Evolutionary conservation across 2,888 invertebrate genomes (phyloP), one percentile per base, ranked within the genome.

Genomic region (Rhamnusium bicolor): DNA sequence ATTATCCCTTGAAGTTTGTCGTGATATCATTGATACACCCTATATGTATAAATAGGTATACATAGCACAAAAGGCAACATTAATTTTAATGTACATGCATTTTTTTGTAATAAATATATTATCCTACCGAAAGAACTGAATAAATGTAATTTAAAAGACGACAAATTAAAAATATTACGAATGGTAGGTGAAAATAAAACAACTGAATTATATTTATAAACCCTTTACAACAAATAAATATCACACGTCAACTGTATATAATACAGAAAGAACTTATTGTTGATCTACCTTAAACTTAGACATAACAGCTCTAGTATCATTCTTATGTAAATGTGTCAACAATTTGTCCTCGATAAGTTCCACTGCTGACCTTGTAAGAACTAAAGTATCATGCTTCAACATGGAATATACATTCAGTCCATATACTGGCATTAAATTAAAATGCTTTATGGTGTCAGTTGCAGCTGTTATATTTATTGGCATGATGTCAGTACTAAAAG

Each of bases 401-500:
- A 99, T 98, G 40, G 98, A 98, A 89, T 94, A 95, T 0, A 98
- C 97, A 90, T 99, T 99, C 14, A 99, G 90, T 84, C 97, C 96
- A 89, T 98, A 99, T 0, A 94, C 93, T 8, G 99, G 99, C 96
- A 99, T 97, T 21, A 98, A 89, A 88, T 96, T 99, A 46, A 97
- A 92, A 85, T 96, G 94, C 46, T 92, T 92, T n/a, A 98, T 90
- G 2, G 86, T 80, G 81, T 95, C 93, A 2, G 94, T 92, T 1
- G 98, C 98, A 32, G 92, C 88, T 54, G 95, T 93, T 76, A 99
- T 95, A 85, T 98, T 98, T 76, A 92, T 90, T 0, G 98, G 96
- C 90, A 97, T 95, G 62, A 94, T 89, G 84, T 98, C 98, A 53
- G 91, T 90, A 79, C 96, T 96, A 89, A 81, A 92, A 91, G 79